Conservation (phyloP, 2,888 invertebrate species). For the Cistogaster globosa region DNA sequence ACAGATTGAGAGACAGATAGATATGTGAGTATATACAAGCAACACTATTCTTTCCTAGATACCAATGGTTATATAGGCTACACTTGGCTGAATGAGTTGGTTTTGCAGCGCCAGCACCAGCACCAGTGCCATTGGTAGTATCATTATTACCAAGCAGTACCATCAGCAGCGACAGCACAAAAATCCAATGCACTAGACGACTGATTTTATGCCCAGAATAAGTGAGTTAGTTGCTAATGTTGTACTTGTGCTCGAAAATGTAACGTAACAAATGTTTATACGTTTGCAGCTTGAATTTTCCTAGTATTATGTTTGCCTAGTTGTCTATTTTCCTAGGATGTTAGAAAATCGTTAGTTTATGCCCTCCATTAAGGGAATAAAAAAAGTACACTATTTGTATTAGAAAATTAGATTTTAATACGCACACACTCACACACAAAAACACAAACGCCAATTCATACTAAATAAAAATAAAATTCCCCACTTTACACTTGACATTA, state of each 20-base stretch:
- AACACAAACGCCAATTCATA: neutral
- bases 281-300: constrained; percentile 71
- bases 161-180: constrained; percentile 28
- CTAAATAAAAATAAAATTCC: neutral
- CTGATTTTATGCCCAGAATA: constrained; percentile 35
- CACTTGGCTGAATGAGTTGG: constrained; percentile 44
- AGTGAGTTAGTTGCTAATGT: constrained; percentile 44
- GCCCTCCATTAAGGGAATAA: constrained; percentile 67
- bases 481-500: constrained; percentile 17
- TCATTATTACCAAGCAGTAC: constrained; percentile 3
- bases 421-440: neutral
- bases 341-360: constrained; percentile 72
- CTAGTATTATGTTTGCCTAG: constrained; percentile 71
- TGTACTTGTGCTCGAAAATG: constrained; percentile 59
- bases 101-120: constrained; percentile 9
- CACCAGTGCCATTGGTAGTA: constrained; percentile 19
- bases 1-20: neutral
- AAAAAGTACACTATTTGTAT: constrained; percentile 46
- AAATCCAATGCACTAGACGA: constrained; percentile 29
- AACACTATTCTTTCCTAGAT: constrained; percentile 53
- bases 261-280: constrained; percentile 41
- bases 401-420: constrained; percentile 67
- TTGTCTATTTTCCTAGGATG: constrained; percentile 71
- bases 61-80: constrained; percentile 54
- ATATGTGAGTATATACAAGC: constrained; percentile 2